These are phyloP conservation scores for Drosophila athabasca DNA, from an alignment of 1,140 invertebrate species.

Conservation along the genomic window DNA sequence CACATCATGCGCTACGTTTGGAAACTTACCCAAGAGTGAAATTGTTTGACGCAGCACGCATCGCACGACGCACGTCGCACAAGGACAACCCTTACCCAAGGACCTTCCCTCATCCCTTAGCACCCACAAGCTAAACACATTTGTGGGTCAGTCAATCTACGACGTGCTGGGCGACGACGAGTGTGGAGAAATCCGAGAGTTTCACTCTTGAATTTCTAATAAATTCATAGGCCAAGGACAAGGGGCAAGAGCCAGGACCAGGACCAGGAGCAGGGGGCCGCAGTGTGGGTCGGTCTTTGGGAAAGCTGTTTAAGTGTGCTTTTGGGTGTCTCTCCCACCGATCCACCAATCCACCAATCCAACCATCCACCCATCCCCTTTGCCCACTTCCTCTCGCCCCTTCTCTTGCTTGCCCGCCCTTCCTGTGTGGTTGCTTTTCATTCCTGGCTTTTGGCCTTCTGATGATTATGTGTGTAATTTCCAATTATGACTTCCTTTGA, in stretches of 20 bases:
- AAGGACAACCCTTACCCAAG: background rate
- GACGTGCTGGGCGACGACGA: slow-evolving; percentile 45
- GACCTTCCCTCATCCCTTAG: background rate
- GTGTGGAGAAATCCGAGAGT: slow-evolving; percentile 63
- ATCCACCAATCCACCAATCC: too few species aligned
- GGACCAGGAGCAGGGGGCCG: too few species aligned
- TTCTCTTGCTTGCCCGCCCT: background rate
- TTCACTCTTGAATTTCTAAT: slow-evolving; percentile 80
- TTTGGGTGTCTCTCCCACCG: background rate
- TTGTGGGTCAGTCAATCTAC: slow-evolving; percentile 71
- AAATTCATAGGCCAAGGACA: slow-evolving; percentile 59
- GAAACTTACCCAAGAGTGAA: slow-evolving; percentile 56
- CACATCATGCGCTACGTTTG: slow-evolving; percentile 58
- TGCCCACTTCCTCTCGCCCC: background rate
- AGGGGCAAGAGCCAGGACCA: background rate
- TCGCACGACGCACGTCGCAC: background rate
- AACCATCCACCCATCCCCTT: background rate
- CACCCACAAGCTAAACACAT: slow-evolving; percentile 43
- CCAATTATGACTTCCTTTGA: slow-evolving; percentile 72
- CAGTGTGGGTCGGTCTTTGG: background rate
- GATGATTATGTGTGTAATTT: slow-evolving; percentile 73
- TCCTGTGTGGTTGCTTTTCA: slow-evolving; percentile 15
- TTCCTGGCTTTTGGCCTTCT: background rate
- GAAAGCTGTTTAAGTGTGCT: slow-evolving; percentile 14
- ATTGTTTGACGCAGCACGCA: slow-evolving; percentile 62